Evolutionary conservation across 2,113 vertebrate genomes (phyloP).

Genomic region (Phaethornis superciliosus): DNA sequence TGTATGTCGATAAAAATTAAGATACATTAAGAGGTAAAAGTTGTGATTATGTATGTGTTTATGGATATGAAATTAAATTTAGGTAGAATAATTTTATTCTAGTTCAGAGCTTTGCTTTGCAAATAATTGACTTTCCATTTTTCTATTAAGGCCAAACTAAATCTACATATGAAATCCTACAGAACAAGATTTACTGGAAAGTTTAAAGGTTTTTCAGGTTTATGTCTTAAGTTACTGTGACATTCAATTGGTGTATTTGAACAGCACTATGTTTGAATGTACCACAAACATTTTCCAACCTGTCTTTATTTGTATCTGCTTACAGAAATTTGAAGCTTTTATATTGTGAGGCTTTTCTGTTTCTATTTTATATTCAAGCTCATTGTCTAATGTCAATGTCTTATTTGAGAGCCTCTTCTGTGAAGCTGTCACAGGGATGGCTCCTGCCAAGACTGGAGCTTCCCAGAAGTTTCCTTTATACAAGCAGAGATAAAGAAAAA

Average conservation of each 20-base stretch:
- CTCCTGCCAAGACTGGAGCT: background rate
- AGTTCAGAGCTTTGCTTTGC: background rate
- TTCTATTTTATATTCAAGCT: background rate
- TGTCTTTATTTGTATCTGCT: background rate
- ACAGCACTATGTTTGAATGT: background rate
- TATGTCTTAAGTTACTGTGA: background rate
- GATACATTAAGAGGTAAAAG: background rate
- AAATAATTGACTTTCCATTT: background rate
- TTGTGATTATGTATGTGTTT: background rate
- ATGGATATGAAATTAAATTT: background rate
- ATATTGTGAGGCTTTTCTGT: background rate
- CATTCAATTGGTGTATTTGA: background rate
- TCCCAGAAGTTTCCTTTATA: background rate
- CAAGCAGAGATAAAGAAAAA: background rate
- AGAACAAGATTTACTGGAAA: constrained; percentile 14
- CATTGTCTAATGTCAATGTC: background rate
- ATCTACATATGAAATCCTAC: background rate
- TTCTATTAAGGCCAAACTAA: background rate
- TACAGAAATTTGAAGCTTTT: background rate
- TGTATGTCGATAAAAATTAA: background rate
- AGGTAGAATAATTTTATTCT: background rate
- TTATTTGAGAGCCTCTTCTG: background rate
- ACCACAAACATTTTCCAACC: background rate
- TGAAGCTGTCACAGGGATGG: background rate
- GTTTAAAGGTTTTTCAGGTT: background rate